phyloP scores from a whole-genome alignment of 1,140 invertebrate species.

The Drosophila oshimai region DNA sequence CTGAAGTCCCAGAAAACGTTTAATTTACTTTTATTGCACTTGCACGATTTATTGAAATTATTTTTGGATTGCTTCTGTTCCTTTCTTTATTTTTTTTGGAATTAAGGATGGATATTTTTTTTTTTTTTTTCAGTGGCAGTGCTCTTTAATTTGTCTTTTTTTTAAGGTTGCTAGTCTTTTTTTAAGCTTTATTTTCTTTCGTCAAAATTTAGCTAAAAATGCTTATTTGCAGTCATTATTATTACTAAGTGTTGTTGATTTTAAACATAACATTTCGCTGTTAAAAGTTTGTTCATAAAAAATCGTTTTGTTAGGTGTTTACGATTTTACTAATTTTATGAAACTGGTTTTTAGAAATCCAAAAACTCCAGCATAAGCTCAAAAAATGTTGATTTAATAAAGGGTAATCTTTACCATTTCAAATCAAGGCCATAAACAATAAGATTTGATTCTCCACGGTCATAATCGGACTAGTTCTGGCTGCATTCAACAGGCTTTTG shows the following conservation, averaged over 20 bases:
- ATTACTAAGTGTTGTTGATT: too few relatives aligned
- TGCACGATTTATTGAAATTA: conserved; percentile 74
- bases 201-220: too few relatives aligned
- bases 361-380: background rate
- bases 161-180: too few relatives aligned
- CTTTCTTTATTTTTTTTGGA: background rate
- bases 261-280: background rate
- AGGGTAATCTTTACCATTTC: conserved; percentile 6
- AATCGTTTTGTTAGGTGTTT: background rate
- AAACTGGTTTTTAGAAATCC: background rate
- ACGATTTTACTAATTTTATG: background rate
- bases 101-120: conserved; percentile 2
- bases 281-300: background rate
- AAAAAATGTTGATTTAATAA: background rate
- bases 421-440: conserved; percentile 14
- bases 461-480: conserved; percentile 17
- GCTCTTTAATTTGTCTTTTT: too few relatives aligned
- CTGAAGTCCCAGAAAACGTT: conserved; percentile 37
- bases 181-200: too few relatives aligned
- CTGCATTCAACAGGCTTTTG: conserved; percentile 48
- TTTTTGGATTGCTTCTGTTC: conserved; percentile 48
- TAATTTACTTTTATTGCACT: conserved; percentile 75
- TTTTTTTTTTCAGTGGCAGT: background rate
- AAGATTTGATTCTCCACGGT: conserved; percentile 7
- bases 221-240: too few relatives aligned